Conservation (phyloP, 2,113 vertebrate species). For the Charina bottae region DNA sequence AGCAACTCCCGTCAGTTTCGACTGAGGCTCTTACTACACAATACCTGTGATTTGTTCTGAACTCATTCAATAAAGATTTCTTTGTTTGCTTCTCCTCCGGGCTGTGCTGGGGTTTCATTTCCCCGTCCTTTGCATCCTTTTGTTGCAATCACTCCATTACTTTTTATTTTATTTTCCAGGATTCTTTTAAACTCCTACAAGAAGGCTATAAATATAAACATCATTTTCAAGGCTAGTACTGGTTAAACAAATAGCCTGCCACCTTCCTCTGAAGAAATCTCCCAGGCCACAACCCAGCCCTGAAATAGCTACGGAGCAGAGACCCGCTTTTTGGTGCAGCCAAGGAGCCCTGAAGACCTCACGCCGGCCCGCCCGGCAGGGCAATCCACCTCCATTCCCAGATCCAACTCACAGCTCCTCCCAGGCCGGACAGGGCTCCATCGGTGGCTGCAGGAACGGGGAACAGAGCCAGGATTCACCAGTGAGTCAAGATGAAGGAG, state of each 20-base stretch:
- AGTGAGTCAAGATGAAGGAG: not conserved
- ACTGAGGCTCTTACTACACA: not conserved
- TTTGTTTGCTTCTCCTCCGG: not conserved
- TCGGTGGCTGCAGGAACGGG: too few relatives aligned
- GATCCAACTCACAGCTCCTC: too few relatives aligned
- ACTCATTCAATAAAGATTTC: not conserved
- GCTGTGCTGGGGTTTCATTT: not conserved
- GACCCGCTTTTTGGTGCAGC: not conserved
- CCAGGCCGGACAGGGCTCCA: too few relatives aligned
- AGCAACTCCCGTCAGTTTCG: not conserved
- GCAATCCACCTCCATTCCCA: not conserved
- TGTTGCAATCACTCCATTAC: not conserved
- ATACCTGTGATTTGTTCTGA: not conserved
- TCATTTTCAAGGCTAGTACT: not conserved
- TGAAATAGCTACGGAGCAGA: not conserved
- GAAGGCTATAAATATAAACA: not conserved
- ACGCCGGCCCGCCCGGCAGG: not conserved
- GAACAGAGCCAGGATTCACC: not conserved
- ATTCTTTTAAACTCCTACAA: not conserved
- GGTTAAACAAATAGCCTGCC: not conserved
- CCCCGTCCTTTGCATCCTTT: not conserved
- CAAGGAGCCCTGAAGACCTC: too few relatives aligned
- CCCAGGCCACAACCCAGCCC: not conserved
- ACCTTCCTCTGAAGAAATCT: not conserved
- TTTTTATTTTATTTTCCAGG: not conserved